Evolutionary conservation across 2,797 vertebrate species (phyloP).

Genomic region (Alectoris magna): DNA sequence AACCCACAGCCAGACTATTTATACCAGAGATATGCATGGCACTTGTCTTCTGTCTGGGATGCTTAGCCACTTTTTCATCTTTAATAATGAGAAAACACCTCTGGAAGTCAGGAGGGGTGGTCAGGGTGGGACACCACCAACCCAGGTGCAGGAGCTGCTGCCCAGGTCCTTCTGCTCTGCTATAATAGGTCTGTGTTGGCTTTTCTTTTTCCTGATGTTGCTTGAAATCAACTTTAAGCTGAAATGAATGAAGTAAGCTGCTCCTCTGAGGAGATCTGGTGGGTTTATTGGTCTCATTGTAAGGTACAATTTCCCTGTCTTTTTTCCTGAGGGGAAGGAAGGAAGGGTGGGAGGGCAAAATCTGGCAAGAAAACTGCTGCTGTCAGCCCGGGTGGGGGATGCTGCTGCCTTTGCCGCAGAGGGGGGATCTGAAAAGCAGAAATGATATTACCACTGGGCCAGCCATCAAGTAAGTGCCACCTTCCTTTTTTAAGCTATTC

Average conservation of each 20-base stretch:
- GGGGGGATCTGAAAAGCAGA: conserved; percentile 26
- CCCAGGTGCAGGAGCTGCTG: conserved; percentile 18
- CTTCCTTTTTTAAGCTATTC: conserved; percentile 35
- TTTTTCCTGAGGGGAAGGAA: conserved; percentile 44
- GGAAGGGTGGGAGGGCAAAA: conserved; percentile 26
- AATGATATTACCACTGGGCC: conserved; percentile 1
- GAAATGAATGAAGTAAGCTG: not conserved
- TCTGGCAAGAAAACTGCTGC: conserved; percentile 19
- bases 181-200: not conserved
- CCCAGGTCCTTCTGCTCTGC: not conserved
- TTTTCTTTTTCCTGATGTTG: conserved; percentile 4
- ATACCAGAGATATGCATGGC: not conserved
- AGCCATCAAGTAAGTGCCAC: not conserved
- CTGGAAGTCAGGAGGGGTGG: not conserved
- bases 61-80: not conserved
- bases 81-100: not conserved
- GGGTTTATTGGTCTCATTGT: not conserved
- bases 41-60: not conserved
- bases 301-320: conserved; percentile 33
- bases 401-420: not conserved
- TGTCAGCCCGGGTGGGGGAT: not conserved
- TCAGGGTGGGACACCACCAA: not conserved
- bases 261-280: not conserved
- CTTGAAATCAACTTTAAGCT: conserved; percentile 31
- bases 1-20: conserved; percentile 59